These are phyloP conservation scores for Excalfactoria chinensis DNA, from an alignment of 2,113 vertebrate species.

Conservation along the genomic window DNA sequence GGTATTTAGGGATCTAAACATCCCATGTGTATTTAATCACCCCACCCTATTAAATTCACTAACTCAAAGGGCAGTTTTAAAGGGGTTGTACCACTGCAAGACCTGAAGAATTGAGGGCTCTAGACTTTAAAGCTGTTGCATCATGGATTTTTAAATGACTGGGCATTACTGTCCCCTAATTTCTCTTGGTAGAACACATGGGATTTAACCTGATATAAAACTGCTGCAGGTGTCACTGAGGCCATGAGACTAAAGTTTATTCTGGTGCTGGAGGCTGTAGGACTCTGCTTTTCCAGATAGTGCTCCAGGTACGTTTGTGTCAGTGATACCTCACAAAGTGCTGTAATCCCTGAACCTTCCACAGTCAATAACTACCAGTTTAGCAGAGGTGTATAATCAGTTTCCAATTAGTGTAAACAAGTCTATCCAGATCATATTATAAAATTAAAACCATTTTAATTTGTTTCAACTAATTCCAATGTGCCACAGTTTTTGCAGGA, in stretches of 20 bases:
- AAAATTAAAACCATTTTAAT: not conserved
- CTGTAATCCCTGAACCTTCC: not conserved
- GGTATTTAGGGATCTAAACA: not conserved
- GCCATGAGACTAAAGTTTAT: fast-evolving
- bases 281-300: not conserved
- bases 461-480: not conserved
- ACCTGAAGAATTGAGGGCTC: not conserved
- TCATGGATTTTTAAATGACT: not conserved
- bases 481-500: not conserved
- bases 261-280: not conserved
- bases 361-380: not conserved
- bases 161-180: not conserved
- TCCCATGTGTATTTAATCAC: not conserved
- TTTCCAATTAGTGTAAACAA: not conserved
- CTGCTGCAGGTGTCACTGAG: not conserved
- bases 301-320: fast-evolving
- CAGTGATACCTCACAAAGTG: not conserved
- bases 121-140: not conserved
- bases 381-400: not conserved
- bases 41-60: not conserved
- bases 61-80: not conserved
- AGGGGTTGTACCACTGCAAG: not conserved
- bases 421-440: not conserved
- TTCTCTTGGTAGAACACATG: not conserved
- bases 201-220: not conserved